Conservation (phyloP, 2,797 vertebrate genomes). For the Sebastiscus tertius region DNA sequence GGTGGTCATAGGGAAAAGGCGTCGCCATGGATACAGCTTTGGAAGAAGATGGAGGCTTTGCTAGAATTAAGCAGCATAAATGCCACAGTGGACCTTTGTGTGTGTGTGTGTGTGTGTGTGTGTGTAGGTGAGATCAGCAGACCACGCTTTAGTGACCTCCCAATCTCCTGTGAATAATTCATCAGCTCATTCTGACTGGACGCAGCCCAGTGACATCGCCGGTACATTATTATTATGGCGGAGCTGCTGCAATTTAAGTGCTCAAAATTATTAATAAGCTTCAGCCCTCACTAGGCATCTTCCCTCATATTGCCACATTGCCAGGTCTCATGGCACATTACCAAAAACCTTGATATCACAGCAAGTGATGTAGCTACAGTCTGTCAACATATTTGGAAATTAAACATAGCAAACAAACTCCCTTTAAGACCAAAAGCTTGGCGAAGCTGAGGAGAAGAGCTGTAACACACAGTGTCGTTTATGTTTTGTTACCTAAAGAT, state of each 20-base stretch:
- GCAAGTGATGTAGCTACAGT: background rate
- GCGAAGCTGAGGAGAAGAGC: background rate
- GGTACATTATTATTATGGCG: slow-evolving; percentile 44
- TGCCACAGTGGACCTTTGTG: background rate
- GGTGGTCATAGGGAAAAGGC: slow-evolving; percentile 22
- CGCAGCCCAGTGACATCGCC: slow-evolving; percentile 50
- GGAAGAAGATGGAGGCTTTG: slow-evolving; percentile 5
- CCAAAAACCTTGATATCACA: slow-evolving; percentile 1
- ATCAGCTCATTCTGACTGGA: slow-evolving; percentile 69
- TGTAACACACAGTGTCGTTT: background rate
- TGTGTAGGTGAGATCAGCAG: slow-evolving; percentile 35
- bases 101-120: background rate
- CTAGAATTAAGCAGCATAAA: slow-evolving; percentile 6
- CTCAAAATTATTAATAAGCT: slow-evolving; percentile 54
- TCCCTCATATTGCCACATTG: background rate
- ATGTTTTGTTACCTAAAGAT: background rate
- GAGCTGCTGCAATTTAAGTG: slow-evolving; percentile 27
- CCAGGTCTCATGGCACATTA: background rate
- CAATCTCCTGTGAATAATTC: slow-evolving; percentile 77
- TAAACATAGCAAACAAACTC: background rate
- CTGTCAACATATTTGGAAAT: background rate
- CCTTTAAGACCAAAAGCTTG: background rate
- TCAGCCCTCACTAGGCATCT: slow-evolving; percentile 2
- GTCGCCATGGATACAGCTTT: slow-evolving; percentile 44
- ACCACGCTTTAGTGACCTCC: slow-evolving; percentile 69